Conservation (phyloP, 1,140 invertebrate genomes). For the Daktulosphaira vitifoliae region DNA sequence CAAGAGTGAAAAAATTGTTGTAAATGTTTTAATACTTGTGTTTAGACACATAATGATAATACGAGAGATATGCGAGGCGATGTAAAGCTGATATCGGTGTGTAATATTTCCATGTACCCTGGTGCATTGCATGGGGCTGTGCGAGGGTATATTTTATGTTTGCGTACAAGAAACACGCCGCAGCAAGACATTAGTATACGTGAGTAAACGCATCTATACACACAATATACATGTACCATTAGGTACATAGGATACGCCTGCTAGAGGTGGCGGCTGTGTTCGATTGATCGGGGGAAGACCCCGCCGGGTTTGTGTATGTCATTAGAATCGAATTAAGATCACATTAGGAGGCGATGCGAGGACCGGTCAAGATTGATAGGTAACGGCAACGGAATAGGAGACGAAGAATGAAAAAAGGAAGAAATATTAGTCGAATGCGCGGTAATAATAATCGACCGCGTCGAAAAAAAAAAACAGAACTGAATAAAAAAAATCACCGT, state of each 20-base stretch:
- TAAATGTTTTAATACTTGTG: conserved; percentile 13
- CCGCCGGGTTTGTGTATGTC: conserved; percentile 30
- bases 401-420: background rate
- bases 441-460: conserved; percentile 30
- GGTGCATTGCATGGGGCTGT: too few relatives aligned
- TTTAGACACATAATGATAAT: too few relatives aligned
- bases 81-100: too few relatives aligned
- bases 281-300: conserved; percentile 32
- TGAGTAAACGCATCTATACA: background rate
- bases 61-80: too few relatives aligned
- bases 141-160: too few relatives aligned
- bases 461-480: conserved; percentile 22
- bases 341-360: conserved; percentile 31
- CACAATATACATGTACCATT: background rate
- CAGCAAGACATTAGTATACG: conserved; percentile 4
- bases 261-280: conserved; percentile 8
- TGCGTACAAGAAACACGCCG: too few relatives aligned
- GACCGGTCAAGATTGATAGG: conserved; percentile 33
- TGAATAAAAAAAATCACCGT: conserved; percentile 29
- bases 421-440: conserved; percentile 16
- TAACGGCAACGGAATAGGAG: conserved; percentile 7
- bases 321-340: conserved; percentile 34
- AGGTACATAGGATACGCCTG: background rate
- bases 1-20: background rate
- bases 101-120: too few relatives aligned